Evolutionary conservation across 2,888 invertebrate genomes (phyloP).

Genomic region (Dynastes grantii): DNA sequence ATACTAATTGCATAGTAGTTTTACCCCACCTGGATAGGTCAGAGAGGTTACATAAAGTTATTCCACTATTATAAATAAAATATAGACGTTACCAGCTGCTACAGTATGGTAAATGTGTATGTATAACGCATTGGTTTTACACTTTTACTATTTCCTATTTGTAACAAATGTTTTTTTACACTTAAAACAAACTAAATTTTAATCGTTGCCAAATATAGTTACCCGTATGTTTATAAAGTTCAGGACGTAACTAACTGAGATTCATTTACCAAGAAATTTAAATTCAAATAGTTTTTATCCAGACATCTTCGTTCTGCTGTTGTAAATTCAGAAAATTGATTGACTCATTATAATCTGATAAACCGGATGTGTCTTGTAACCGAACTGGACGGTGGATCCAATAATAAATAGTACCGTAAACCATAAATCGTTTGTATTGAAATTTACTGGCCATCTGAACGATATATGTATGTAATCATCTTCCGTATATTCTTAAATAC

Average conservation of each 20-base stretch:
- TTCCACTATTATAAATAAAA: no score
- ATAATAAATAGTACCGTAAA: not conserved
- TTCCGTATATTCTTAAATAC: constrained; percentile 8
- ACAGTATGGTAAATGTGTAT: no score
- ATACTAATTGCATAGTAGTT: no score
- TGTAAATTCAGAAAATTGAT: constrained; percentile 1
- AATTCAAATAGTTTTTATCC: constrained; percentile 1
- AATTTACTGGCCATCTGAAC: constrained; percentile 8
- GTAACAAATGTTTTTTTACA: no score
- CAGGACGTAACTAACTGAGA: not conserved
- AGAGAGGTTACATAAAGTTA: no score
- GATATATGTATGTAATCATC: not conserved
- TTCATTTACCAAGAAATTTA: not conserved
- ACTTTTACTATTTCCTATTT: no score
- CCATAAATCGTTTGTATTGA: constrained; percentile 8
- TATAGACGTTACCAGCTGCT: no score
- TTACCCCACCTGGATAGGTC: no score
- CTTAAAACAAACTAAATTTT: no score
- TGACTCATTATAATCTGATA: constrained; percentile 15
- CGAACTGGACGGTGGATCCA: constrained; percentile 5
- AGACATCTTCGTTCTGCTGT: not conserved
- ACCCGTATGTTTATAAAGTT: no score
- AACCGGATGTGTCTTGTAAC: constrained; percentile 10
- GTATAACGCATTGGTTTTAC: no score
- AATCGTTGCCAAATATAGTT: no score